Evolutionary conservation across 2,113 vertebrate genomes (phyloP), one percentile per base, ranked within the genome.

Genomic region (Oryzias javanicus): DNA sequence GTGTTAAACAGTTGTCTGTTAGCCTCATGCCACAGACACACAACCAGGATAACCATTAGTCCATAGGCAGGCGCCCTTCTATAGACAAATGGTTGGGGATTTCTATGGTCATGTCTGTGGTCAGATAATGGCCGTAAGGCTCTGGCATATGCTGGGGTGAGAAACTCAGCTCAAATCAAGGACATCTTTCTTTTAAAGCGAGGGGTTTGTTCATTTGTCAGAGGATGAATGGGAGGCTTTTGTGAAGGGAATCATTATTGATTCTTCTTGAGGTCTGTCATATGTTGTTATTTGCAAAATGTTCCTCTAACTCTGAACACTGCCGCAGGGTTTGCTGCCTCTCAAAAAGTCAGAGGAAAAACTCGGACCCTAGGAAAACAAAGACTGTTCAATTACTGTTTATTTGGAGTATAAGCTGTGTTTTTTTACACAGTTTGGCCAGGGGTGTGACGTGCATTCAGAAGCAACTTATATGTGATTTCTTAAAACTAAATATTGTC

Each of bases 41-140:
- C 80, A 74, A 82, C 67, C 79, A 72, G 68, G 70, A 89, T 86
- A 88, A 87, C 83, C 86, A 87, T 88, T 88, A 87, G 86, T 83
- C 64, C 80, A 61, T 72, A 79, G 74, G 82, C 79, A 86, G 86
- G 62, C 82, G 24, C 59, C 70, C 76, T 80, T 57, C 72, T 71
- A 80, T 65, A 72, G 82, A 80, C 82, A 72, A 79, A 85, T 77
- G 80, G 62, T 81, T 20, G 27, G 74, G 70, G 78, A 74, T 66
- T 73, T 82, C 69, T 66, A 70, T 78, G 78, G 71, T 70, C 73
- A 64, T 78, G 76, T 86, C 61, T 79, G 79, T 81, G 79, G 82
- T 67, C 57, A 78, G 68, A 76, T 81, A 74, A 76, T 74, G 60
- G 42, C 64, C 60, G 49, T 66, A 42, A 69, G 65, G 72, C 67